A percentile compares a stretch with the other conserved stretches of the same genome.
phyloP scores from a whole-genome alignment of 2,797 vertebrate genomes.

The Tokudaia tokunoshimensis region DNA sequence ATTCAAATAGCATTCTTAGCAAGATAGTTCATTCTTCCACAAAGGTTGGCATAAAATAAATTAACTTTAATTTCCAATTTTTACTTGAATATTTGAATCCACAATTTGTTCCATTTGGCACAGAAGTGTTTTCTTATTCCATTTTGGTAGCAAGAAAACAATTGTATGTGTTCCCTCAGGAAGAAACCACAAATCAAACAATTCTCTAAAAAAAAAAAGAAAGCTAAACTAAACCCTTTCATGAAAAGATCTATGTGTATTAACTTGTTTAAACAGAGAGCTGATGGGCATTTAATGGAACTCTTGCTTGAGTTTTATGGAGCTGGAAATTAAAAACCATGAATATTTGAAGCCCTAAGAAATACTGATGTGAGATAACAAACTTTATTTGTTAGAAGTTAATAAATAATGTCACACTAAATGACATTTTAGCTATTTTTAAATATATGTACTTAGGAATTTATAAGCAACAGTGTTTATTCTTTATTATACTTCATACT shows the following conservation, averaged over 20 bases:
- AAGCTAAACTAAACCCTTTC: neutral
- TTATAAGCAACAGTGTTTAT: conserved; percentile 5
- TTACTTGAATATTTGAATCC: conserved; percentile 54
- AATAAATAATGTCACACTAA: neutral
- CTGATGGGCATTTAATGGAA: neutral
- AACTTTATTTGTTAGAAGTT: conserved; percentile 15
- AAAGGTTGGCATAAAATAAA: conserved; percentile 47
- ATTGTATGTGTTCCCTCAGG: neutral
- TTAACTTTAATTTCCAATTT: conserved; percentile 50
- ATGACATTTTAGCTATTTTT: conserved; percentile 3
- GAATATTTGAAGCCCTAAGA: conserved; percentile 28
- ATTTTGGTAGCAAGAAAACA: conserved; percentile 35
- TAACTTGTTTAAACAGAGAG: conserved; percentile 14
- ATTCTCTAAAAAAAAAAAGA: neutral
- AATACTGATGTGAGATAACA: neutral
- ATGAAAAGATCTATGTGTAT: neutral
- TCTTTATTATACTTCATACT: neutral
- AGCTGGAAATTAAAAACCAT: neutral
- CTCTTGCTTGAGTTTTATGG: neutral
- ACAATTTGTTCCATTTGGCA: conserved; percentile 50
- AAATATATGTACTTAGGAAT: neutral
- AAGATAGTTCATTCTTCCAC: conserved; percentile 19
- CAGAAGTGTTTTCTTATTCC: conserved; percentile 14
- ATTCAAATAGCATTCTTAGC: conserved; percentile 23
- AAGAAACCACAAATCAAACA: conserved; percentile 7